phyloP scores from a whole-genome alignment of 1,140 invertebrate genomes.

The Copidosoma floridanum region DNA sequence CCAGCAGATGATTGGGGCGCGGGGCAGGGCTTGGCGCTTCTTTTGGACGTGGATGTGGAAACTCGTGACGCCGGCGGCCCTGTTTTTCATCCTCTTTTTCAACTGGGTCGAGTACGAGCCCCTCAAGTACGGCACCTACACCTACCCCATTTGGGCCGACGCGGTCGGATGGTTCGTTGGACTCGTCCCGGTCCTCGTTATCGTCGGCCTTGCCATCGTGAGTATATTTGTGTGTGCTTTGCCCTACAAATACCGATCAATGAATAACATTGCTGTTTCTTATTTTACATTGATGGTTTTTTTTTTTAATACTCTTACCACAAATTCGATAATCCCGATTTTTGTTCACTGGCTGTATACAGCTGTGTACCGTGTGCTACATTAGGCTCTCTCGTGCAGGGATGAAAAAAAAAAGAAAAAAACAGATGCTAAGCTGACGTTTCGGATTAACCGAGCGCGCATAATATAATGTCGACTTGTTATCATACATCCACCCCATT shows the following conservation, averaged over 20 bases:
- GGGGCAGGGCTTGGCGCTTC: constrained; percentile 68
- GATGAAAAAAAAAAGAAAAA: too few species aligned
- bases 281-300: background rate
- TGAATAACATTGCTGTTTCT: too few species aligned
- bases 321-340: too few species aligned
- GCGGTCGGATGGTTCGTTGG: constrained; percentile 77
- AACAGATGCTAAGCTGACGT: too few species aligned
- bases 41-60: constrained; percentile 84
- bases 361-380: too few species aligned
- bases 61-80: constrained; percentile 71
- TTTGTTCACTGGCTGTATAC: too few species aligned
- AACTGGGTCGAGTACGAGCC: constrained; percentile 82
- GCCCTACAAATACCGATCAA: too few species aligned
- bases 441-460: too few species aligned
- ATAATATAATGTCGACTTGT: too few species aligned
- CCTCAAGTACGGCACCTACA: constrained; percentile 69
- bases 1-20: constrained; percentile 75
- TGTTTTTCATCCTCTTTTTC: constrained; percentile 77
- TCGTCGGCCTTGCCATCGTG: constrained; percentile 66
- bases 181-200: constrained; percentile 68
- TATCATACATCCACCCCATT: too few species aligned
- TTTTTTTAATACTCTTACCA: background rate
- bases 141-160: constrained; percentile 77
- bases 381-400: too few species aligned
- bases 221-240: constrained; percentile 50